Evolutionary conservation across 2,113 vertebrate species (phyloP), one percentile per base, ranked within the genome.

Genomic region (Protobothrops mucrosquamatus): DNA sequence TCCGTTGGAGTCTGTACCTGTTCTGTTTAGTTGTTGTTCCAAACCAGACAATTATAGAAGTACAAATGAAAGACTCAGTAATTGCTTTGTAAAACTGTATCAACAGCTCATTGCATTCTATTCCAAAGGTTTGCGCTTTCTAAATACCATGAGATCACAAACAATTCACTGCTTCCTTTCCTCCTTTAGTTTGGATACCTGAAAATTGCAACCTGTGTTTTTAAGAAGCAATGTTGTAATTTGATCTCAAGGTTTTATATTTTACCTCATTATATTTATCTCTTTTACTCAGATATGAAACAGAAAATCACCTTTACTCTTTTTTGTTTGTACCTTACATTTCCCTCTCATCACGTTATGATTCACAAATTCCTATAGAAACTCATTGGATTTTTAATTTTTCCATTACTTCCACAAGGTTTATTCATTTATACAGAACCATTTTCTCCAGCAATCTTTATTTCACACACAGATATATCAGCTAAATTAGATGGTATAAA

Each of bases 211-310:
- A 23, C 90, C 52, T 12, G 6, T 91, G 51, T n/a, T 95, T 95
- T 92, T 69, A 92, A 92, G 88, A 88, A 94, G 87, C 51, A 29
- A 92, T 51, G 55, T 52, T 51, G 5, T 34, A 48, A 91, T 51
- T 3, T 93, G 54, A 92, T 64, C 29, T 57, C 74, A 93, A 0
- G 74, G 46, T 51, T 81, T 81, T 43, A 10, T 69, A 34, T 81
- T 22, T 90, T 69, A 69, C n/a, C 24, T 91, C 52, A 94, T n/a
- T 94, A 91, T 34, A 12, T 55, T 87, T 57, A 85, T 26, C 64
- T 87, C 34, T 92, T 91, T 94, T 92, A 52, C 52, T 23, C 46
- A 94, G 91, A 18, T 87, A 94, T 14, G 9, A 95, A 56, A 94
- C 0, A 0, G 4, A 4, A 85, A 43, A 91, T 55, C 43, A n/a